Evolutionary conservation across 2,888 invertebrate species (phyloP).

Genomic region (Drosophila melanosoma): DNA sequence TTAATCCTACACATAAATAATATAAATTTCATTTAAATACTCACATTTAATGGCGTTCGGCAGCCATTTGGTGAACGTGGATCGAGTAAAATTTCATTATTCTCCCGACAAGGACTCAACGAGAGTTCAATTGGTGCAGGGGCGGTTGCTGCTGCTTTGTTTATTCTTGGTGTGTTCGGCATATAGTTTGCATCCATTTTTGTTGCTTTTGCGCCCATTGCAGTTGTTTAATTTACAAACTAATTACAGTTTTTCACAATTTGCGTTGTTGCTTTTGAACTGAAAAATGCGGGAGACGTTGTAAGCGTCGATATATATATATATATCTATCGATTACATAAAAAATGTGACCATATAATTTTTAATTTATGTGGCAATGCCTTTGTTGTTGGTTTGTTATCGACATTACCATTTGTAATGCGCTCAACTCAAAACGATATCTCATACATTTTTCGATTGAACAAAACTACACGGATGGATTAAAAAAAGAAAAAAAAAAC

Average conservation of each 20-base stretch:
- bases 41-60: constrained; percentile 80
- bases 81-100: constrained; percentile 61
- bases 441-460: constrained; percentile 36
- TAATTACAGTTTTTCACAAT: constrained; percentile 4
- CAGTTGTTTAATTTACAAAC: not conserved
- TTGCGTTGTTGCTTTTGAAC: constrained; percentile 63
- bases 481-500: constrained; percentile 18
- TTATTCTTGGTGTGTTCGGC: constrained; percentile 66
- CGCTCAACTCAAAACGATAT: constrained; percentile 24
- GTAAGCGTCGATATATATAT: constrained; percentile 47
- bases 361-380: constrained; percentile 7
- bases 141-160: constrained; percentile 44
- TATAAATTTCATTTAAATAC: constrained; percentile 11
- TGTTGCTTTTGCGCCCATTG: constrained; percentile 81
- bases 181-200: constrained; percentile 77
- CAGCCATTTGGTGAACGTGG: constrained; percentile 81
- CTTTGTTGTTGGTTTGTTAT: constrained; percentile 3
- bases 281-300: constrained; percentile 63
- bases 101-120: constrained; percentile 37
- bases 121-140: constrained; percentile 32
- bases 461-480: constrained; percentile 34
- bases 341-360: not conserved
- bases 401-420: constrained; percentile 31
- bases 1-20: not conserved
- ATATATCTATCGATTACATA: constrained; percentile 29